Evolutionary conservation across 2,113 vertebrate species (phyloP), one percentile per base, ranked within the genome.

Genomic region (Phodopus roborovskii): DNA sequence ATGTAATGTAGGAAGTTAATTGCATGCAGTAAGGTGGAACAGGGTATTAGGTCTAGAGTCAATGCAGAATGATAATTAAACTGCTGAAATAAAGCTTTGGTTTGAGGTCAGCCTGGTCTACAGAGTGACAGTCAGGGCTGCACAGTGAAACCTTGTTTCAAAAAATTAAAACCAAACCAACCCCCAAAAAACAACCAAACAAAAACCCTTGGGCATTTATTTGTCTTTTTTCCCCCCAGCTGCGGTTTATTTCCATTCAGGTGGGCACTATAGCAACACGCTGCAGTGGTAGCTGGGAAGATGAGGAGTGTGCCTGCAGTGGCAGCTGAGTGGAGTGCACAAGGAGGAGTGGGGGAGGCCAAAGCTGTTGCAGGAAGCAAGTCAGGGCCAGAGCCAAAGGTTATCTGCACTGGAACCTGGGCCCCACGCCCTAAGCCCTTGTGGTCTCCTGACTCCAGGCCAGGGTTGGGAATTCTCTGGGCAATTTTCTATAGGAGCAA

Each of bases 21-120:
- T 56, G 50, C 33, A 56, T 36, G 30, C 11, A 53, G 50, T 17
- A 56, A 79, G 50, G 50, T 79, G 77, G 33, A 56, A 79, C 33
- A 22, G 9, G 33, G 50, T 20, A 78, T 78, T 53, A 56, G 77
- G 17, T 56, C 50, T 79, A 79, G 30, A 79, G 48, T 79, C 33
- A 79, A 28, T 74, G 45, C 11, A 90, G 50, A 62, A 83, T 86
- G 79, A 93, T 78, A 78, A 90, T 86, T 66, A 94, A 86, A 19
- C 74, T 36, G 45, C 50, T 73, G 45, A 93, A 81, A 79, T 93
- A 73, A 90, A 85, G 68, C 36, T 71, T n/a, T n/a, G 68, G 36
- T 71, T n/a, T 36, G 7, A 71, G 68, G 36, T 16, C 7, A 71
- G 16, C 36, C 68, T n/a, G 36, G 68, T 71, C 68, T 71, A n/a